Base-by-base conservation (phyloP, 2,113 vertebrate genomes). In the Silurus asotus region DNA sequence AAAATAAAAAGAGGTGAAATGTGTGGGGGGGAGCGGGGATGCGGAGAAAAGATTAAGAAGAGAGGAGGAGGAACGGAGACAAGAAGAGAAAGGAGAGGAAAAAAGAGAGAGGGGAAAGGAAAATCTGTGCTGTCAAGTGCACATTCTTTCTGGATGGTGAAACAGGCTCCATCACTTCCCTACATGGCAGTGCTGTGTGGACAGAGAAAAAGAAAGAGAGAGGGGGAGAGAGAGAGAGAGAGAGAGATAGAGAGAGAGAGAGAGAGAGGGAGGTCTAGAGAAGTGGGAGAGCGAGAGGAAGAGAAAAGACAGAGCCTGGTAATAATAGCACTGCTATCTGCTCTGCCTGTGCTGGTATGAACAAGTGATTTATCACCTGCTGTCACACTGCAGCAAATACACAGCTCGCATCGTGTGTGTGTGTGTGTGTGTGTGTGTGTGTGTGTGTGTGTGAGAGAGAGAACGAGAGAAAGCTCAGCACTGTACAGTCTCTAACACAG, bases 161-260 rank as follows among this genome's bases (percentile, higher is more conserved):
- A 80, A 67, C 87, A 88, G 91, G 88, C 56, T 58, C 11, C 90
- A 92, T 87, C 89, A 89, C 91, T 93, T 94, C 94, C 94, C 90
- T 94, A 94, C 89, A 95, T 93, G 93, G 93, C 89, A 91, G 91
- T 67, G 74, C 89, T 78, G 90, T 85, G 90, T 86, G 90, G 55
- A 69, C 64, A 56, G 78, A 85, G 48, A 80, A 56, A 28, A 76
- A 82, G 80, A 82, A 79, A 87, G 49, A 56, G 19, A 25, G 11
- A 53, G 58, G 49, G 45, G 69, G 56, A n/a, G 72, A 82, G 78
- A 84, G 83, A 86, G 59, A 67, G 80, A n/a, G 61, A 61, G 51
- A 51, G 61, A 37, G 51, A 11, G 11, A n/a, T 7, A 19, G 76
- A 58, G 64, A 58, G 28, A 51, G 11, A 51, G 72, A 64, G 88